Base-by-base conservation (phyloP, 2,113 vertebrate genomes). In the Dolichallabes microphthalmus region DNA sequence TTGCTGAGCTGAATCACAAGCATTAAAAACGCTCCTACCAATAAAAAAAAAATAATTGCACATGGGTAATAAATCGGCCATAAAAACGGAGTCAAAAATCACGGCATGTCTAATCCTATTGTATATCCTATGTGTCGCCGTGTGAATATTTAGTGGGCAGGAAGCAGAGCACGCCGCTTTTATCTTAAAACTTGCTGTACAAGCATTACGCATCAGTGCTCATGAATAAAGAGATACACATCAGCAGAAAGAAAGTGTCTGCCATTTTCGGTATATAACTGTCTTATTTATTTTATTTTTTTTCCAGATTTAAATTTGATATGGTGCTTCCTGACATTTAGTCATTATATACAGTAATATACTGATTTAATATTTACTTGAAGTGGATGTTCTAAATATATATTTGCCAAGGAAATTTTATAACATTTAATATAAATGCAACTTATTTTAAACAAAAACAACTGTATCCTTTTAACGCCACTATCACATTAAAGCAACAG, bases 31-130 rank as follows among this genome's bases (percentile, higher is more conserved):
- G 58, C 60, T 61, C 12, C 79, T 22, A 61, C 25, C 39, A 82
- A 17, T 80, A 58, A 52, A 30, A 57, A 87, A 45, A 73, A 20
- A 7, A n/a, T 13, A 82, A 69, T 58, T 27, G 22, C 82, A 52
- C 17, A 25, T n/a, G 66, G 39, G 63, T 87, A 85, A 88, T 86
- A 86, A 83, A 85, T 71, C 35, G 22, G 25, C 58, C 45, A 79
- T 83, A 86, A 63, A 83, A 27, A 83, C 82, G 58, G 55, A 45
- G 52, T 60, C 20, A 75, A 83, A 73, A 58, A 86, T 83, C 66
- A 58, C 30, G 66, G 50, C 32, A 53, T 68, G 39, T n/a, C 35
- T 76, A 84, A 85, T 79, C 32, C 32, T 68, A 68, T 61, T 79
- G 53, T 77, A 63, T 64, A 74, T 61, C 13, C 15, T 57, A 27